phyloP scores from a whole-genome alignment of 2,113 vertebrate species.

The Microtus pennsylvanicus region DNA sequence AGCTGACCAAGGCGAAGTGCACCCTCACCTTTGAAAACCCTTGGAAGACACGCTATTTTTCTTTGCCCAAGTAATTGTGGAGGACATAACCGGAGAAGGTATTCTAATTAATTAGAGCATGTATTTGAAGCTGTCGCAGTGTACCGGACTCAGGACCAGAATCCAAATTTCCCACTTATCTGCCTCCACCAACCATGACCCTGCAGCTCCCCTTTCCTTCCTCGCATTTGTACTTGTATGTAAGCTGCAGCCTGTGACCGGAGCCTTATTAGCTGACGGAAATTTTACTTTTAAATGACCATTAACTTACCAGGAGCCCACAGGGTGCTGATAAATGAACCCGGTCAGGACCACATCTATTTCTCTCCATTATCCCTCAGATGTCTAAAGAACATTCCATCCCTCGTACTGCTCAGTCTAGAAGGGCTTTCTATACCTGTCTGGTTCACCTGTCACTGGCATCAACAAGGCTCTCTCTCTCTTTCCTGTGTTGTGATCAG shows the following conservation, averaged over 20 bases:
- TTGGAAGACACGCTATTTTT: constrained; percentile 83
- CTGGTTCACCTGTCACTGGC: background rate
- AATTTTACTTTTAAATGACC: constrained; percentile 87
- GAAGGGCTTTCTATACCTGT: background rate
- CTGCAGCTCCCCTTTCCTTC: constrained; percentile 67
- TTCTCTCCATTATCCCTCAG: constrained; percentile 59
- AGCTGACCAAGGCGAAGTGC: constrained; percentile 68
- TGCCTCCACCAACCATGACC: constrained; percentile 78
- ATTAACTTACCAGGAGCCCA: constrained; percentile 77
- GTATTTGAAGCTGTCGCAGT: constrained; percentile 82
- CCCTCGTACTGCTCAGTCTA: background rate
- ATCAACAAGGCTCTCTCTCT: background rate
- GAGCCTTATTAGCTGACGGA: constrained; percentile 84
- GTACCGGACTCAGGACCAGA: constrained; percentile 79
- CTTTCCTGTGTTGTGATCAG: background rate
- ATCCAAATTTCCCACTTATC: constrained; percentile 84
- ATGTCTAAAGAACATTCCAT: background rate
- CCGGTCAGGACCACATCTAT: constrained; percentile 66
- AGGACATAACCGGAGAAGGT: constrained; percentile 83
- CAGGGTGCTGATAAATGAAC: constrained; percentile 70
- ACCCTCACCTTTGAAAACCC: constrained; percentile 76
- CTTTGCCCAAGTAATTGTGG: constrained; percentile 83
- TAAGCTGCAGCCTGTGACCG: constrained; percentile 82
- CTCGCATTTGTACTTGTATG: constrained; percentile 79
- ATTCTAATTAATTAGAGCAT: constrained; percentile 86